phyloP scores from a whole-genome alignment of 2,888 invertebrate genomes.

The Euzophera pinguis region DNA sequence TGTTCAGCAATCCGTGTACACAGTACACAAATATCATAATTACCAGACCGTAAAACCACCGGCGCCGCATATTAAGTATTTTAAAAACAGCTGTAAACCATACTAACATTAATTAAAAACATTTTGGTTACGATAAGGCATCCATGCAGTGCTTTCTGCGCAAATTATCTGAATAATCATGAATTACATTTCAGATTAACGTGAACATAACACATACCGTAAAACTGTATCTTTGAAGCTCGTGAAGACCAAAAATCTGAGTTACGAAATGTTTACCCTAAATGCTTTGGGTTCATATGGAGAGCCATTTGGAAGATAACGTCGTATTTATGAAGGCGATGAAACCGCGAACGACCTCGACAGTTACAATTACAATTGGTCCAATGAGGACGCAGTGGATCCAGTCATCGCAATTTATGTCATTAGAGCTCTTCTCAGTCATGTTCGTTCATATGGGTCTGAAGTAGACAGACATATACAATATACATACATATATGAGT shows the following conservation, averaged over 20 bases:
- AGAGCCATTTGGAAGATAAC: conserved; percentile 38
- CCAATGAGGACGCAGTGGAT: conserved; percentile 53
- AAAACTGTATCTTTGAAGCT: conserved; percentile 4
- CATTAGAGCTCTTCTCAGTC: conserved; percentile 40
- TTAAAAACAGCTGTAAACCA: conserved; percentile 1
- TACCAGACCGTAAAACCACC: background rate
- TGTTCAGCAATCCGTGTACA: no score
- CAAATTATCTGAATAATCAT: background rate
- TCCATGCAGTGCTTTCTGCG: background rate
- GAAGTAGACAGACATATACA: background rate
- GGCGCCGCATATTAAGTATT: background rate
- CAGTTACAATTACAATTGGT: conserved; percentile 62
- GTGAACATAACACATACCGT: background rate
- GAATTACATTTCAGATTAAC: background rate
- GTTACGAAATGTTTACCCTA: background rate
- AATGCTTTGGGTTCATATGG: conserved; percentile 23
- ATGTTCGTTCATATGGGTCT: background rate
- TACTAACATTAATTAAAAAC: conserved; percentile 11
- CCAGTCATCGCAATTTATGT: conserved; percentile 68
- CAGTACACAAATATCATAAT: background rate
- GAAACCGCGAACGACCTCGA: conserved; percentile 66
- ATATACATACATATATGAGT: no score
- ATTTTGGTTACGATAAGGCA: background rate
- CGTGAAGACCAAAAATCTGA: background rate
- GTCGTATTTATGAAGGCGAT: conserved; percentile 60